Base-by-base conservation (phyloP, 1,140 invertebrate species). In the Drosophila prosaltans region DNA sequence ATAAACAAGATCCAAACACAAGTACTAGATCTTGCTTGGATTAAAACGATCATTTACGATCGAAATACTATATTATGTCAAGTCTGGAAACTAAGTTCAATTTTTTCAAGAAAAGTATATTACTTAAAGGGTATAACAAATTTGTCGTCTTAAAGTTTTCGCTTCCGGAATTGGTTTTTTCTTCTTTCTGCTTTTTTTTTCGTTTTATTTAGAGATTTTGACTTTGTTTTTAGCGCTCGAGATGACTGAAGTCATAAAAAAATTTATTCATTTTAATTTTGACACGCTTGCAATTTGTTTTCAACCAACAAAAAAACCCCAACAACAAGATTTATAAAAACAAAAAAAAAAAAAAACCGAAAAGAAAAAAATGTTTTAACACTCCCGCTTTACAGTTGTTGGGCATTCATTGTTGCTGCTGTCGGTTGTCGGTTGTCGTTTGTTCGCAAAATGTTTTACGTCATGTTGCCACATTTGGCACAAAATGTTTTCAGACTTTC, bases 201-300 rank as follows among this genome's bases (percentile, higher is more conserved):
- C 69, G 48, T 11, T 64, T 64, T 74, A 61, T 77, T 73, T 66
- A 54, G 67, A 41, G 45, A 16, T 51, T 51, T 51, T 4, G 45
- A 51, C 21, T 51, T 51, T 51, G 45, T 51, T 51, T 51, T 51
- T 51, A 51, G 45, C 45, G 45, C 45, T 10, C 16, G 45, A 51
- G 24, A 51, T 51, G 45, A 51, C 45, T 51, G 45, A 51, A 51
- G 54, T 67, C 72, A 73, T 78, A 81, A 79, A 81, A 51, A 82
- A 86, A 88, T 88, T 68, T 86, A 86, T 86, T 72, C 79, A 70
- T 77, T 88, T 82, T 82, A 75, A 86, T 86, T 86, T 74, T 80
- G 82, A 86, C 79, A 86, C 61, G 83, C 83, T 55, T 88, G 83
- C 82, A 82, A 86, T 86, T 86, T 86, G 83, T 88, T 88, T 74